Percentiles rank a stretch among this genome's conserved stretches.
Conservation (phyloP, 1,140 invertebrate genomes). For the Bombus affinis region DNA sequence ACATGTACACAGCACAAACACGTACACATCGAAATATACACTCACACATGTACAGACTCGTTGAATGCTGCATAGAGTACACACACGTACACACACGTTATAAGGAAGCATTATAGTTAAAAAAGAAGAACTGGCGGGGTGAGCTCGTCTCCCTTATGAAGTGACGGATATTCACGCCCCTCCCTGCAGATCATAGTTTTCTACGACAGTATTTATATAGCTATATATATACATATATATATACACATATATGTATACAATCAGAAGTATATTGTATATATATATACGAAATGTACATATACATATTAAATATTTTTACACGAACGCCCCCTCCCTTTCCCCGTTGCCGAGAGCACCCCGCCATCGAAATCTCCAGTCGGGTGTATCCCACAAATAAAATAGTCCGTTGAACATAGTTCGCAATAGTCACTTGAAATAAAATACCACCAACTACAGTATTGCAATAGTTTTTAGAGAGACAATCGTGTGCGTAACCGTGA, state of each 20-base stretch:
- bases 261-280: slow-evolving; percentile 36
- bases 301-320: slow-evolving; percentile 64
- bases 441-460: slow-evolving; percentile 82
- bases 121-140: slow-evolving; percentile 39
- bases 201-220: slow-evolving; percentile 80
- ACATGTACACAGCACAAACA: slow-evolving; percentile 18
- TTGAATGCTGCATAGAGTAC: background rate
- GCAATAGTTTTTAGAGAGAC: slow-evolving; percentile 79
- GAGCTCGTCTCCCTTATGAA: slow-evolving; percentile 4
- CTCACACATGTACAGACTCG: background rate
- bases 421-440: slow-evolving; percentile 80
- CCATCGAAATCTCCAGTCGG: slow-evolving; percentile 27
- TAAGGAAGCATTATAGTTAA: slow-evolving; percentile 42
- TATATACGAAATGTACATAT: slow-evolving; percentile 38
- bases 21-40: background rate
- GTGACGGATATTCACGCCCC: slow-evolving; percentile 23
- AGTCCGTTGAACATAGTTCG: slow-evolving; percentile 76
- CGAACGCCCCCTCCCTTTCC: background rate
- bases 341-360: slow-evolving; percentile 23
- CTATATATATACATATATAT: slow-evolving; percentile 64
- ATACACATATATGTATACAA: slow-evolving; percentile 62
- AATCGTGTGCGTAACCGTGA: slow-evolving; percentile 61
- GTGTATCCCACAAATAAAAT: slow-evolving; percentile 53
- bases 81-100: slow-evolving; percentile 13
- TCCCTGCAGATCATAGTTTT: slow-evolving; percentile 74